A percentile compares a stretch with the other conserved stretches of the same genome.
Evolutionary conservation across 2,113 vertebrate species (phyloP).

Genomic region (Alouatta palliata): DNA sequence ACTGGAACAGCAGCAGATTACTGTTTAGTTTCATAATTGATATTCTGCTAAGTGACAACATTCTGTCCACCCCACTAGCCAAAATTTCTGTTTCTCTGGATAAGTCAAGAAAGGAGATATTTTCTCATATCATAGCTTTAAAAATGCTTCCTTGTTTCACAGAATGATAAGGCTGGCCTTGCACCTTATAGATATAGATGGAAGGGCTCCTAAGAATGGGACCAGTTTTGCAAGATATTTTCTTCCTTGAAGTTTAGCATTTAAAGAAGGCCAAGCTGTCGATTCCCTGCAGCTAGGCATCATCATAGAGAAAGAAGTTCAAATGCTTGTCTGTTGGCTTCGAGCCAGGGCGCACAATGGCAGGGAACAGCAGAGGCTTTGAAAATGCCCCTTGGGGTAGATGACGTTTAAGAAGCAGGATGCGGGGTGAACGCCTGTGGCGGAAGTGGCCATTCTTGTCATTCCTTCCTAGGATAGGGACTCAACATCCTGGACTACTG

Average conservation of each 20-base stretch:
- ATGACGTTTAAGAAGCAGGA: not conserved
- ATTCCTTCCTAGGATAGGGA: not conserved
- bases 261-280: not conserved
- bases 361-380: not conserved
- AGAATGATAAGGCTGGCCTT: constrained; percentile 4
- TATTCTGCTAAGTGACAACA: not conserved
- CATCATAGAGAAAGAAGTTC: not conserved
- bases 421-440: not conserved
- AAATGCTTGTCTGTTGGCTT: constrained; percentile 9
- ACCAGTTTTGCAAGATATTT: not conserved
- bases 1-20: not conserved
- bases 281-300: not conserved
- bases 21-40: not conserved
- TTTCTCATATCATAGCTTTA: not conserved
- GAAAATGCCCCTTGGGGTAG: not conserved
- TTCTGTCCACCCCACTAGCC: not conserved
- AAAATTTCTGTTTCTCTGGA: not conserved
- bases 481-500: not conserved
- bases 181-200: not conserved
- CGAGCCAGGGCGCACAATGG: not conserved
- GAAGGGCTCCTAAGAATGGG: not conserved
- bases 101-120: not conserved
- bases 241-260: not conserved
- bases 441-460: not conserved
- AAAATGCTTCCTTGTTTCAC: not conserved